Conservation (phyloP, 2,888 invertebrate species). For the Fragum sueziense region DNA sequence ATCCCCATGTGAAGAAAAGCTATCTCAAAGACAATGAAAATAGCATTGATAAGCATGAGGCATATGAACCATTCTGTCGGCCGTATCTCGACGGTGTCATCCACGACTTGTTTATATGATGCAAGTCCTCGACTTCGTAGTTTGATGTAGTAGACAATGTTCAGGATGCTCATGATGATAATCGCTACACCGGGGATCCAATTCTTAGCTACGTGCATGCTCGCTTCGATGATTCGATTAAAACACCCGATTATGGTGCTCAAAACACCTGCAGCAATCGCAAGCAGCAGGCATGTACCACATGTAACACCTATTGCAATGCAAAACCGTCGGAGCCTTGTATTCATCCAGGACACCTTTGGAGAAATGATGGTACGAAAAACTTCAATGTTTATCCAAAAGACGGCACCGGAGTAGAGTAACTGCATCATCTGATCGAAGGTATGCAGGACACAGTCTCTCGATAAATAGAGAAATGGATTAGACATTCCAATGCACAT, state of each 20-base stretch:
- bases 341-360: conserved; percentile 1
- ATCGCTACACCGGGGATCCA: conserved; percentile 4
- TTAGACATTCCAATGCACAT: conserved; percentile 1
- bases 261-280: background rate
- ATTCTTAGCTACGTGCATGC: conserved; percentile 11
- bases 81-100: background rate
- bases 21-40: conserved; percentile 11
- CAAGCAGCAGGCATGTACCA: background rate
- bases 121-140: background rate
- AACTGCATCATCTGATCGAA: background rate
- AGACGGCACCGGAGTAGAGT: background rate
- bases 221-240: background rate
- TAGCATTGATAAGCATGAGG: conserved; percentile 5
- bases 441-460: background rate
- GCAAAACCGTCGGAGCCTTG: background rate
- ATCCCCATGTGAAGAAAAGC: background rate
- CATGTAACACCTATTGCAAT: background rate
- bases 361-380: background rate
- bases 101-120: conserved; percentile 15
- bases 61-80: conserved; percentile 21
- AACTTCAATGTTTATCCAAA: conserved; percentile 15
- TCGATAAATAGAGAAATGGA: background rate
- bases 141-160: background rate
- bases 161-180: background rate
- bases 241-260: background rate